Evolutionary conservation across 1,140 invertebrate species (phyloP).

Genomic region (Papilio dardanus): DNA sequence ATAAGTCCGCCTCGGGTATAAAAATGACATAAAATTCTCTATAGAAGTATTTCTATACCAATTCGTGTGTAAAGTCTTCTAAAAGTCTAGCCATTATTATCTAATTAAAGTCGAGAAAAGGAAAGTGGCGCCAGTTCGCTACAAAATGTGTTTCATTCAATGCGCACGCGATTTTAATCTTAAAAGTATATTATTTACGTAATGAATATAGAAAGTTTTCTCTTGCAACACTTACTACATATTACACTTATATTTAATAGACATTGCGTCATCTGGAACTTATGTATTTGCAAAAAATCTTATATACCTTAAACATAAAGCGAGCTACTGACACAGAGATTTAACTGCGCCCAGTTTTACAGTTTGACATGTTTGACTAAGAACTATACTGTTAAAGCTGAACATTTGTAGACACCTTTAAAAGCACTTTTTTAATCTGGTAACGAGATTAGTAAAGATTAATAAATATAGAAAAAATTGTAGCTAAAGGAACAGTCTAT

Average conservation of each 20-base stretch:
- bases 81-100: not conserved
- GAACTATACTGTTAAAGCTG: too few relatives aligned
- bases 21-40: too few relatives aligned
- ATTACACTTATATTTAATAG: not conserved
- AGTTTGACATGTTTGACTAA: too few relatives aligned
- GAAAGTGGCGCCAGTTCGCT: not conserved
- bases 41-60: too few relatives aligned
- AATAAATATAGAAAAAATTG: not conserved
- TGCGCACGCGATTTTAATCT: constrained; percentile 15
- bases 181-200: constrained; percentile 6
- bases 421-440: too few relatives aligned
- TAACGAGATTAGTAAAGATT: too few relatives aligned
- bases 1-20: too few relatives aligned
- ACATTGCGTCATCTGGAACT: not conserved
- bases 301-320: not conserved
- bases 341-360: too few relatives aligned
- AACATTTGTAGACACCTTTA: too few relatives aligned
- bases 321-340: too few relatives aligned
- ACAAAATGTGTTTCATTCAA: not conserved
- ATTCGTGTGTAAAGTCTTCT: not conserved
- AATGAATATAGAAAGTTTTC: constrained; percentile 10
- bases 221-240: not conserved
- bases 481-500: not conserved
- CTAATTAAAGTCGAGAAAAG: not conserved
- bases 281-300: not conserved